Base-by-base conservation (phyloP, 1,140 invertebrate genomes). In the Zaprionus gabonicus region DNA sequence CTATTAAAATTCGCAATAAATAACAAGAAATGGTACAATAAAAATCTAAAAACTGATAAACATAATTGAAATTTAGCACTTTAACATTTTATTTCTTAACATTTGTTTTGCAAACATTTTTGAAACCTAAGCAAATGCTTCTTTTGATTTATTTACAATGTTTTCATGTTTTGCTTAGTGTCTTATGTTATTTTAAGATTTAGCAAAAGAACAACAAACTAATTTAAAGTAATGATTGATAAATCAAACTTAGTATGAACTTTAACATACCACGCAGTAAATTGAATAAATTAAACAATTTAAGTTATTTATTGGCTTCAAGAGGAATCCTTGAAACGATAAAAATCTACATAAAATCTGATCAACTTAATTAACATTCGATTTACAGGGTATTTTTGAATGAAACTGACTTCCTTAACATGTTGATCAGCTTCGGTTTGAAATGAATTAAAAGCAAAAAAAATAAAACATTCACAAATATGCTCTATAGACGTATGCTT, bases 161-260 rank as follows among this genome's bases (percentile, higher is more conserved):
- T 44, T 17, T 17, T 17, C n/a, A 34, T 31, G 31, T 31, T 57
- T 31, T 15, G 27, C 27, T 34, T 57, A 10, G 17, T 20, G 41
- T 46, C 7, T 3, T n/a, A 17, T 10, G 15, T 51, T 63, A 46
- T 51, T 63, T 49, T 46, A 46, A 44, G 15, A 15, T 44, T 15
- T n/a, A 9, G 41, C 25, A 31, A 46, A 31, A 49, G n/a, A 44
- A 63, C 20, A 51, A 49, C 17, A 63, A 46, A 28, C 23, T 15
- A 46, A 44, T 28, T 46, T 63, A 28, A 34, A 62, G 13, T 62
- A 46, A 46, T 1, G 25, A 27, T 46, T 46, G 10, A 17, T 7
- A 25, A 25, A 3, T 25, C 12, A 23, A 41, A 51, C 0, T 51
- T 13, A 2, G 7, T 3, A 28, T 15, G 23, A 38, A 12, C 12